These are phyloP conservation scores for Amphiura filiformis DNA, from an alignment of 35 echinoderm and acorn worm genomes.

Conservation along the genomic window DNA sequence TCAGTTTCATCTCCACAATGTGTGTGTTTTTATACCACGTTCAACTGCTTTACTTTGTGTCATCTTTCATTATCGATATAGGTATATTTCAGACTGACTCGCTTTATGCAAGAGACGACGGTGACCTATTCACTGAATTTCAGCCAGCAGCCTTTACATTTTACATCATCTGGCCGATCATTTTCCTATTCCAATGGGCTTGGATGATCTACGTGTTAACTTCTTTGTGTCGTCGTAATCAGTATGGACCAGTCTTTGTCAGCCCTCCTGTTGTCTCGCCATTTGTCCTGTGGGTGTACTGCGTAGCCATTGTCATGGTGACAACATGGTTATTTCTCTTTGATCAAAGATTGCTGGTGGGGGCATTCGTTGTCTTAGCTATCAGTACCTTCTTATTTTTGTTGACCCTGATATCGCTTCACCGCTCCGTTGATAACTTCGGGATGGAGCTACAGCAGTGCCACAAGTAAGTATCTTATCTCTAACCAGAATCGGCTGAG, in stretches of 20 bases:
- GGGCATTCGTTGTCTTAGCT: constrained; percentile 49
- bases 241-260: constrained; percentile 58
- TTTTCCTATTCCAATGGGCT: constrained; percentile 54
- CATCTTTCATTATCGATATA: too few species aligned
- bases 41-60: too few species aligned
- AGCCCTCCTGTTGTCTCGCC: constrained; percentile 53
- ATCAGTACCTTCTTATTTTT: constrained; percentile 49
- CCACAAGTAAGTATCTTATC: constrained; percentile 37
- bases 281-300: constrained; percentile 42
- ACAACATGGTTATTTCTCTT: constrained; percentile 67
- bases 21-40: too few species aligned
- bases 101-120: too few species aligned
- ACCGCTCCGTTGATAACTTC: constrained; percentile 45
- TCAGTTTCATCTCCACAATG: too few species aligned
- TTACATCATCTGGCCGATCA: constrained; percentile 67
- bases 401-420: constrained; percentile 38
- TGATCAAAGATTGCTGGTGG: constrained; percentile 35
- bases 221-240: constrained; percentile 41
- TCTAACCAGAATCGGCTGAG: neutral
- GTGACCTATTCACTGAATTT: too few species aligned
- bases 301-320: constrained; percentile 55
- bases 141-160: neutral
- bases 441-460: constrained; percentile 24
- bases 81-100: too few species aligned
- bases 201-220: constrained; percentile 64